A percentile compares a stretch with the other conserved stretches of the same genome.
phyloP scores from a whole-genome alignment of 2,797 vertebrate species.

The Gymnopithys bicolor region DNA sequence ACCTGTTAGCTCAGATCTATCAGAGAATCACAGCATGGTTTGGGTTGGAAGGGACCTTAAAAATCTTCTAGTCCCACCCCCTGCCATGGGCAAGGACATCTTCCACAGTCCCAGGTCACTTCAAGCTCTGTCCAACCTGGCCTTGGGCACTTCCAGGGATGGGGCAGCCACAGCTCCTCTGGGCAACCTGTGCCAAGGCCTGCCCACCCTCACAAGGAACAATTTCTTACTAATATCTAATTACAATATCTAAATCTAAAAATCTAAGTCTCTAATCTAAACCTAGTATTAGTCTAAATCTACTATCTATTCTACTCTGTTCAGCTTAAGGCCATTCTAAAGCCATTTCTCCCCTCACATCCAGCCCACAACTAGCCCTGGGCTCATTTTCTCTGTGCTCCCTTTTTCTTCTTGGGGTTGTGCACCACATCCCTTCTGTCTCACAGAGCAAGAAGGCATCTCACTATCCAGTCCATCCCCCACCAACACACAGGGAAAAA shows the following conservation, averaged over 20 bases:
- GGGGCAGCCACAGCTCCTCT: not conserved
- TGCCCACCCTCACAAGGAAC: fast-evolving
- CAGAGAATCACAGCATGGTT: not conserved
- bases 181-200: not conserved
- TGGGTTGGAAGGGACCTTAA: not conserved
- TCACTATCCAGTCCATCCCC: not conserved
- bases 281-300: not conserved
- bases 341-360: not conserved
- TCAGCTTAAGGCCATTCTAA: not conserved
- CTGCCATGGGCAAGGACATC: not conserved
- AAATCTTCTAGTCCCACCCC: not conserved
- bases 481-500: not conserved
- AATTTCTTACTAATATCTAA: not conserved
- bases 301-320: not conserved
- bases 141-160: not conserved
- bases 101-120: not conserved
- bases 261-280: not conserved
- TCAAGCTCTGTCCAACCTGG: not conserved
- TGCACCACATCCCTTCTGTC: not conserved
- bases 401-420: not conserved
- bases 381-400: not conserved
- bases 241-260: no score
- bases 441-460: not conserved
- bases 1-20: not conserved
- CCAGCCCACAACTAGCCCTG: not conserved